These are phyloP conservation scores for Loxodonta africana DNA, from an alignment of 2,113 vertebrate species.

Conservation along the genomic window DNA sequence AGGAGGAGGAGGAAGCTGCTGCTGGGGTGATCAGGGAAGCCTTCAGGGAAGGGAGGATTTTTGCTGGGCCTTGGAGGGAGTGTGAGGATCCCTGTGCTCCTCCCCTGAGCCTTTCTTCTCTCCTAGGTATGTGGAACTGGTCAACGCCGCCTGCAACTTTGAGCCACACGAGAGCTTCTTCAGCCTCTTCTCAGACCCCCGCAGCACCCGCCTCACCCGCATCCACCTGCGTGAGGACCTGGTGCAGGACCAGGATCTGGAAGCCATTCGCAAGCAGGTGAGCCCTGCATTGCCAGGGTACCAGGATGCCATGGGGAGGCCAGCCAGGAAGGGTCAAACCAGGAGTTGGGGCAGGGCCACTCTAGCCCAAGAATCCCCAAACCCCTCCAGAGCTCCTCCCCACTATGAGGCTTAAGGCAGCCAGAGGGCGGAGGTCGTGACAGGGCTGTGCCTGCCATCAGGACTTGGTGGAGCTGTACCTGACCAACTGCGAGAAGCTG, in stretches of 20 bases:
- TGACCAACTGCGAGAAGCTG: constrained; percentile 96
- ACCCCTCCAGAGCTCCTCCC: background rate
- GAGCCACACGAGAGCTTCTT: constrained; percentile 97
- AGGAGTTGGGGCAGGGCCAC: background rate
- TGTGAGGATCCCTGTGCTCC: background rate
- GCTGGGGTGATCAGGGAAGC: background rate
- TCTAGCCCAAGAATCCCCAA: background rate
- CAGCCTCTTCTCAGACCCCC: constrained; percentile 96
- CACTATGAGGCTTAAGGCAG: background rate
- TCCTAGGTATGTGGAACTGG: constrained; percentile 96
- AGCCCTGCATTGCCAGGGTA: background rate
- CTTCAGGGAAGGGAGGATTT: background rate
- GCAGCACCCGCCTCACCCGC: constrained; percentile 95
- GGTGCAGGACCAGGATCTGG: constrained; percentile 96
- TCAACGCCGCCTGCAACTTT: constrained; percentile 95
- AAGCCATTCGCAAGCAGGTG: constrained; percentile 97
- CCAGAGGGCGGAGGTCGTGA: background rate
- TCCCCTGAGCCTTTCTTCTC: constrained; percentile 5
- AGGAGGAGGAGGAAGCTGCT: background rate
- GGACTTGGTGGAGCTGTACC: constrained; percentile 97
- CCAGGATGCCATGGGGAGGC: fast-evolving
- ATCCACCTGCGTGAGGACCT: constrained; percentile 95
- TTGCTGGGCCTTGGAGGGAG: background rate
- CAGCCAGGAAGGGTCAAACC: fast-evolving
- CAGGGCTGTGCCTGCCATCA: constrained; percentile 73